These are phyloP conservation scores for Pteria penguin DNA, from an alignment of 2,888 invertebrate genomes.

Conservation along the genomic window DNA sequence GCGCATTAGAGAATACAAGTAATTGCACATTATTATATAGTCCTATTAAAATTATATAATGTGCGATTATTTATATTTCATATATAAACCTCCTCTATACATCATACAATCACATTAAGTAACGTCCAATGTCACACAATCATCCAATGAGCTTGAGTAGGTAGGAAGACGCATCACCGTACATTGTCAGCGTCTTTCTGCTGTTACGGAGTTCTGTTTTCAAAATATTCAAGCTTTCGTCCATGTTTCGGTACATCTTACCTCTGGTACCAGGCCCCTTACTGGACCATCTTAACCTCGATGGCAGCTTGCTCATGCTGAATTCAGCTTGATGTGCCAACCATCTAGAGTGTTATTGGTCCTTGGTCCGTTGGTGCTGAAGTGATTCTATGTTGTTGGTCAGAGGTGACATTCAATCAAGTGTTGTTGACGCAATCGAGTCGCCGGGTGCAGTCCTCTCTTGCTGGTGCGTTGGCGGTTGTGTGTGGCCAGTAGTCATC, in stretches of 20 bases:
- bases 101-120: too few relatives aligned
- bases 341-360: conserved; percentile 4
- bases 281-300: too few relatives aligned
- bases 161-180: background rate
- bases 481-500: background rate
- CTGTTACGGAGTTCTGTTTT: too few relatives aligned
- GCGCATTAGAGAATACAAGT: too few relatives aligned
- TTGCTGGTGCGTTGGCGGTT: background rate
- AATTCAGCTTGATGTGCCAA: conserved; percentile 13
- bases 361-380: background rate
- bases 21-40: too few relatives aligned
- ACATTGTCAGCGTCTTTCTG: background rate
- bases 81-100: too few relatives aligned
- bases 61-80: too few relatives aligned
- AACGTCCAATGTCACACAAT: too few relatives aligned
- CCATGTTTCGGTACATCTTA: conserved; percentile 5
- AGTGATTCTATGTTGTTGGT: conserved; percentile 1
- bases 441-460: background rate
- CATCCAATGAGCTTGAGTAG: background rate
- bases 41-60: too few relatives aligned
- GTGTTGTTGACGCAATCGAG: background rate
- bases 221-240: too few relatives aligned
- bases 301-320: too few relatives aligned
- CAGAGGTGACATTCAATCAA: background rate
- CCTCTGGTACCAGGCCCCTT: background rate